Base-by-base conservation (phyloP, 2,797 vertebrate species). In the Pipistrellus nathusii region DNA sequence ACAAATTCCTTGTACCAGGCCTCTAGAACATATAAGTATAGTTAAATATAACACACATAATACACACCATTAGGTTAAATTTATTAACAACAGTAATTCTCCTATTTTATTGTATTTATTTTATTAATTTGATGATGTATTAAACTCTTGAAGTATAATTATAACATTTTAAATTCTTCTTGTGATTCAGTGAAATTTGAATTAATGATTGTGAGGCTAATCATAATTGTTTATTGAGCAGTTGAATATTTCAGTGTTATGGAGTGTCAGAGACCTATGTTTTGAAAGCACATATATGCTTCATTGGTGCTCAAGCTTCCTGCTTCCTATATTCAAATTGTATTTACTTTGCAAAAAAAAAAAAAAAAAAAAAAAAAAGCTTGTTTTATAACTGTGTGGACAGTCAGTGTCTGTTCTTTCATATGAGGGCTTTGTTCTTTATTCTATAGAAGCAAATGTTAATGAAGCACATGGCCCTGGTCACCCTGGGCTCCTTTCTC, bases 321-420 rank as follows among this genome's bases (percentile, higher is more conserved):
- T 59, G 35, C 23, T 86, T 96, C 53, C 57, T 86, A 21, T 75
- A 85, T 90, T 88, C 41, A 93, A 80, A 59, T 88, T 75, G 17
- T 71, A 64, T 94, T 90, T 95, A 55, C 55, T 75, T 92, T 86
- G 55, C 71, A n/a, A 73, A 81, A 81, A 85, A 77, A 84, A 85
- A 21, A 76, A 62, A 64, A 83, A 46, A 46, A 8, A 21, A 76
- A 62, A 64, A 83, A 46, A 46, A 8, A 11, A 1, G 1, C 32
- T 55, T 55, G 8, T 64, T 66, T 88, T 82, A 46, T 83, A 81
- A 76, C 38, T 85, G 46, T 15, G 21, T 68, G 23, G 72, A 57
- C 25, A 35, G 57, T 72, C 53, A 20, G 4, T 75, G 53, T 88
- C 90, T 90, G 30, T 76, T 81, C 35, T 91, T 91, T 78, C 73